phyloP scores from a whole-genome alignment of 2,888 invertebrate genomes.

The Amblyjoppa proteus region DNA sequence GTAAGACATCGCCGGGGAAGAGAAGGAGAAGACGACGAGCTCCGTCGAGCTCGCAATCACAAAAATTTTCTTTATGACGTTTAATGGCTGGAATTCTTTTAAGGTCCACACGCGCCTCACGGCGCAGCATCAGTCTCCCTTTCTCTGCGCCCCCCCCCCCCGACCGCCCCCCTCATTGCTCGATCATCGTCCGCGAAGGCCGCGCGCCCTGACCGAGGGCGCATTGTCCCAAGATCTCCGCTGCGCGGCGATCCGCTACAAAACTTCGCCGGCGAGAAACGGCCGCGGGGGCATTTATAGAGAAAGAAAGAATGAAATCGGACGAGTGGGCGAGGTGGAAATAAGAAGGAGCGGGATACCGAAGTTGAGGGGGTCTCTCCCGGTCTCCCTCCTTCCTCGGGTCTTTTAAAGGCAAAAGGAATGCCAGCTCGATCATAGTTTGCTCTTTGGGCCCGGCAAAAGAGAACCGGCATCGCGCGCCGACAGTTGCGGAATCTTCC shows the following conservation, averaged over 20 bases:
- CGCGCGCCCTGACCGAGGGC: not conserved
- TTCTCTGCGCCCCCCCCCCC: not conserved
- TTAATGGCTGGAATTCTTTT: conserved; percentile 83
- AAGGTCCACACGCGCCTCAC: conserved; percentile 62
- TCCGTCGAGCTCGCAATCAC: conserved; percentile 75
- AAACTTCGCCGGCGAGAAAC: not conserved
- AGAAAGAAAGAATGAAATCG: conserved; percentile 43
- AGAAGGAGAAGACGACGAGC: conserved; percentile 48
- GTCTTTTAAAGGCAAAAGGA: conserved; percentile 81
- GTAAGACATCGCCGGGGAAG: conserved; percentile 19
- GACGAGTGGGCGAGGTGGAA: conserved; percentile 25
- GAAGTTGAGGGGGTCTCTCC: conserved; percentile 37
- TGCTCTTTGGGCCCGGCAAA: conserved; percentile 79
- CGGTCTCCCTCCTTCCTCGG: conserved; percentile 62
- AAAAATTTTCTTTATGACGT: conserved; percentile 83
- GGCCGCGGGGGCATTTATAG: not conserved
- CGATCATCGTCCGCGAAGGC: conserved; percentile 1
- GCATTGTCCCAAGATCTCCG: conserved; percentile 64
- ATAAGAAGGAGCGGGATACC: conserved; percentile 32
- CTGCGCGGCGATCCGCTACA: conserved; percentile 14
- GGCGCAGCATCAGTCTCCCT: conserved; percentile 24
- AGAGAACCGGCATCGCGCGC: conserved; percentile 75
- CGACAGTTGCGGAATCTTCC: conserved; percentile 78
- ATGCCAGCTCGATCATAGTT: conserved; percentile 82
- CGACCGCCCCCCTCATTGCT: not conserved